A percentile compares a stretch with the other conserved stretches of the same genome.
Conservation (phyloP, 2,113 vertebrate species). For the Aplodontia rufa region DNA sequence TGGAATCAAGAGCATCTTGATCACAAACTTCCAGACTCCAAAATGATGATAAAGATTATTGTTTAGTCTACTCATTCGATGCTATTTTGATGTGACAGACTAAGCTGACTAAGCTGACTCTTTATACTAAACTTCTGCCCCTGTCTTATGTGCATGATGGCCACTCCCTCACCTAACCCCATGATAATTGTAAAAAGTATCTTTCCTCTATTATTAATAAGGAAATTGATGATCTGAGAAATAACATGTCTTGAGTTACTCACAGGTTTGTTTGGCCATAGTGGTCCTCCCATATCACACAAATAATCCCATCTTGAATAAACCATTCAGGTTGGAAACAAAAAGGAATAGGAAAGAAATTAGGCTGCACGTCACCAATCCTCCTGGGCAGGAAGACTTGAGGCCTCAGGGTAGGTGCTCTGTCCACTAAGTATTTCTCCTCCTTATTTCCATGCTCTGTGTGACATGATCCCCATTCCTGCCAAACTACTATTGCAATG, state of each 20-base stretch:
- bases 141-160: background rate
- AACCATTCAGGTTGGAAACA: background rate
- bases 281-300: background rate
- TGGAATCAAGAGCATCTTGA: background rate
- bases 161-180: background rate
- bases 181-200: background rate
- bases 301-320: background rate
- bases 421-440: background rate
- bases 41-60: background rate
- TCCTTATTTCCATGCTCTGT: background rate
- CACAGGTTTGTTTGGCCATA: background rate
- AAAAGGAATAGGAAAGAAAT: background rate
- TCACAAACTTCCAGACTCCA: background rate
- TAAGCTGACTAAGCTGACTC: background rate
- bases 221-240: background rate
- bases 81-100: background rate
- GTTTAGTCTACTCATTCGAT: background rate
- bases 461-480: background rate
- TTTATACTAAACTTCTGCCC: background rate
- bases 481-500: background rate
- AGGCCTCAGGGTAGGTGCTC: background rate
- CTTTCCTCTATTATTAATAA: background rate
- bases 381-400: background rate
- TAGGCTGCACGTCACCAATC: background rate
- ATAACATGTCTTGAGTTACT: background rate